These are phyloP conservation scores for Oreochromis spilurus DNA, from an alignment of 2,113 vertebrate genomes.

Conservation along the genomic window DNA sequence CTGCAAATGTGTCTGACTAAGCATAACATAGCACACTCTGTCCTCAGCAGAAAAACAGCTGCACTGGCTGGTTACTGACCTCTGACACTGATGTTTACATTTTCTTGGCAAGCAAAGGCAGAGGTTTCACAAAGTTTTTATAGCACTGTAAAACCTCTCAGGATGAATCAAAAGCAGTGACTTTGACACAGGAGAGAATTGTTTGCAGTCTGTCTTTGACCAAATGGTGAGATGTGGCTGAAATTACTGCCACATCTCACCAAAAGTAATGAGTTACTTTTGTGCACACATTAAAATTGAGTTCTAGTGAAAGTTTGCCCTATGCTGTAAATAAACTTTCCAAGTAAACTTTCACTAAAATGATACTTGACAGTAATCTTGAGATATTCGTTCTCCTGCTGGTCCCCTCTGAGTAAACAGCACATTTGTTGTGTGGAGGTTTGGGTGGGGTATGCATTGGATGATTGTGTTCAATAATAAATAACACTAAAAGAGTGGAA, in stretches of 20 bases:
- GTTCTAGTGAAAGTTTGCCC: neutral
- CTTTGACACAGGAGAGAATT: neutral
- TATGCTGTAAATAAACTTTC: neutral
- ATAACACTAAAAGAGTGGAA: neutral
- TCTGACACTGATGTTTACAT: neutral
- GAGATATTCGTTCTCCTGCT: neutral
- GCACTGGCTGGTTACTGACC: neutral
- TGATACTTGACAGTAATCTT: neutral
- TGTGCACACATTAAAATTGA: neutral
- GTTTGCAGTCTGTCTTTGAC: neutral
- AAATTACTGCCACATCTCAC: neutral
- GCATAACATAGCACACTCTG: neutral
- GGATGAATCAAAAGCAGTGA: neutral
- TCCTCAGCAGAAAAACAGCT: neutral
- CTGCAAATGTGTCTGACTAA: neutral
- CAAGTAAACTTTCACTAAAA: neutral
- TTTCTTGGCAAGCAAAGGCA: neutral
- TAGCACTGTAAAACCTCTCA: neutral
- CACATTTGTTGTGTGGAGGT: neutral
- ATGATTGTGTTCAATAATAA: neutral
- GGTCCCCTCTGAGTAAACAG: neutral
- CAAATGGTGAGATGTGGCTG: neutral
- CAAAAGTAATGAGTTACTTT: neutral
- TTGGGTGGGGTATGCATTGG: neutral
- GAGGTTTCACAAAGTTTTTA: neutral